Base-by-base conservation (phyloP, 2,888 invertebrate genomes). In the Apamea crenata region DNA sequence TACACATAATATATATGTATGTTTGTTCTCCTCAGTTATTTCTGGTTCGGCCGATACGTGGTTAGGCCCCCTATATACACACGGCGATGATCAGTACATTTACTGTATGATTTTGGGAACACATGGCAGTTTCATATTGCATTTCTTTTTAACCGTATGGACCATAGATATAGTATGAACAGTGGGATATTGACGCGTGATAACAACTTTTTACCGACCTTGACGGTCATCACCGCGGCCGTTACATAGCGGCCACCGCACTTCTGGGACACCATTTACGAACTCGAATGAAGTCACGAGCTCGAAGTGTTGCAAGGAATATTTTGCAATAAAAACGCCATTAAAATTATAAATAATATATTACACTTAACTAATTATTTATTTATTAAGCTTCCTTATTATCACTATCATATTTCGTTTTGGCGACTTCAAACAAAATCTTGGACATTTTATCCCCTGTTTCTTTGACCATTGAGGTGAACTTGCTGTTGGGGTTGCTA, bases 401-500 rank as follows among this genome's bases (percentile, higher is more conserved):
- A 82, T 91, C 88, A 76, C 89, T 92, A 4, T 93, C 90, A 67
- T 94, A 96, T 84, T 96, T 95, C 0, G 87, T 90, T 89, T 94
- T 96, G 0, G 97, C 96, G 47, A 95, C 91, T 80, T 95, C 94
- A 56, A 89, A 89, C 2, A 97, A 92, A 2, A 90, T 85, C 77
- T 90, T 94, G 77, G 92, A 93, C 95, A 95, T 96, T 73, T 91
- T 94, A 0, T 96, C 96, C 1, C 98, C 98, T 0, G 98, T 98
- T 87, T 98, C 98, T 47, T 96, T 96, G 0, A 98, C 98, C 98
- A 98, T 98, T 90, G 97, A 97, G 14, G 97, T 95, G 65, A 98
- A 97, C 3, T 96, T 92, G 67, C 98, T 97, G 50, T 97, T 94
- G 3, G 97, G 95, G 85, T 97, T 97, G 66, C 95, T 96, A 4